Conservation (phyloP, 2,797 vertebrate genomes). For the Takifugu ocellatus region DNA sequence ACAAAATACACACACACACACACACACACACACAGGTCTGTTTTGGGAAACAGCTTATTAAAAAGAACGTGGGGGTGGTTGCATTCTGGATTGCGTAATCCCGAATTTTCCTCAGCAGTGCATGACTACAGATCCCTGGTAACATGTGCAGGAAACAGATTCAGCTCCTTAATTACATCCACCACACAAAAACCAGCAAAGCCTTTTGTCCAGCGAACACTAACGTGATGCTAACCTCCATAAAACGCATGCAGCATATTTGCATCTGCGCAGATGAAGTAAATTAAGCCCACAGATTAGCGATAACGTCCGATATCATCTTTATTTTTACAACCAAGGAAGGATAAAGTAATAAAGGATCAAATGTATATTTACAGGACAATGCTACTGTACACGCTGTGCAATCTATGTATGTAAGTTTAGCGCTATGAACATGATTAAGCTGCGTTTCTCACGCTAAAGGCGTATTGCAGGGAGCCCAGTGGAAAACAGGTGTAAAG, state of each 20-base stretch:
- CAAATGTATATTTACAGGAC: neutral
- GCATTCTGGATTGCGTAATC: slow-evolving; percentile 67
- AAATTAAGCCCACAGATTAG: neutral
- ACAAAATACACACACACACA: slow-evolving; percentile 12
- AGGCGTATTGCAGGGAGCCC: neutral
- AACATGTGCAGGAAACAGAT: slow-evolving; percentile 57
- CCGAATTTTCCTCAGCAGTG: slow-evolving; percentile 54
- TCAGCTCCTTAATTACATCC: slow-evolving; percentile 59
- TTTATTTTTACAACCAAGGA: neutral
- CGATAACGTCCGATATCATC: neutral
- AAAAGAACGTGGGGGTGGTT: slow-evolving; percentile 55
- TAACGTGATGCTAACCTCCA: neutral
- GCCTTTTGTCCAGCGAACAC: slow-evolving; percentile 22
- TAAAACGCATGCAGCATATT: too few relatives aligned
- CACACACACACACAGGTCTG: slow-evolving; percentile 23
- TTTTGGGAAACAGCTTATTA: slow-evolving; percentile 63
- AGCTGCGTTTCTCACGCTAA: neutral
- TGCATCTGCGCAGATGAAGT: neutral
- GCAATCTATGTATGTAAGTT: neutral
- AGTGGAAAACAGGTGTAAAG: slow-evolving; percentile 45
- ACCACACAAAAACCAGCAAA: slow-evolving; percentile 48
- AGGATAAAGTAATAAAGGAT: too few relatives aligned
- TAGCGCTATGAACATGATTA: neutral
- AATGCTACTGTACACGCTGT: neutral
- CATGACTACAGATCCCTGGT: slow-evolving; percentile 61